Percentiles rank a stretch among this genome's conserved stretches.
phyloP scores from a whole-genome alignment of 2,113 vertebrate genomes.

The Oreotrochilus melanogaster region DNA sequence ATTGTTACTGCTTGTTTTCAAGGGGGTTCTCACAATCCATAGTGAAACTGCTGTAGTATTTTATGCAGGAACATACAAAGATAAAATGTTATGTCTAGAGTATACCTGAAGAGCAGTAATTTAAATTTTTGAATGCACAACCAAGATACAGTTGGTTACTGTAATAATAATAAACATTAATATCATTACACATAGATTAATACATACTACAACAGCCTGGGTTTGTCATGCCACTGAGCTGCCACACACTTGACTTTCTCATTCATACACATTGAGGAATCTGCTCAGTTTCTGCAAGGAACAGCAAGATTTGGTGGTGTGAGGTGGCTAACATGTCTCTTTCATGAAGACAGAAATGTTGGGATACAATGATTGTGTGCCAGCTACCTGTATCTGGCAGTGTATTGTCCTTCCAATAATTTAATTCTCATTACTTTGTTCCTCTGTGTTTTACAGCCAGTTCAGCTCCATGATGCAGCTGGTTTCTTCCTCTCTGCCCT shows the following conservation, averaged over 20 bases:
- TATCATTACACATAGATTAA: background rate
- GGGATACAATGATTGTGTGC: rapidly evolving
- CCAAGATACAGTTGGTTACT: background rate
- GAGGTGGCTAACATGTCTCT: background rate
- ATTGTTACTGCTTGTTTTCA: background rate
- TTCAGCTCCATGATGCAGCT: background rate
- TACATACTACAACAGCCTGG: background rate
- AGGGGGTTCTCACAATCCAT: background rate
- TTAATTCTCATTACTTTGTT: background rate
- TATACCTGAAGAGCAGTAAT: background rate
- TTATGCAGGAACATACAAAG: background rate
- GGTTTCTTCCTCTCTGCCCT: background rate
- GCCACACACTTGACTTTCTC: background rate
- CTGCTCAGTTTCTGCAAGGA: rapidly evolving
- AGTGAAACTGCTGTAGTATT: background rate
- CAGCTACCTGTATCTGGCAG: background rate
- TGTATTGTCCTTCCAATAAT: background rate
- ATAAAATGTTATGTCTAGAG: background rate
- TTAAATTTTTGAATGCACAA: background rate
- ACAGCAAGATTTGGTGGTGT: background rate
- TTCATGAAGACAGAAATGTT: background rate
- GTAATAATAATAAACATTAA: background rate
- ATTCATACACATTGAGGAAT: background rate
- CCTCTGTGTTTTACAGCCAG: background rate
- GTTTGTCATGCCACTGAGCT: background rate